A percentile compares a stretch with the other conserved stretches of the same genome.
These are phyloP conservation scores for Candoia aspera DNA, from an alignment of 2,113 vertebrate genomes.

Conservation along the genomic window DNA sequence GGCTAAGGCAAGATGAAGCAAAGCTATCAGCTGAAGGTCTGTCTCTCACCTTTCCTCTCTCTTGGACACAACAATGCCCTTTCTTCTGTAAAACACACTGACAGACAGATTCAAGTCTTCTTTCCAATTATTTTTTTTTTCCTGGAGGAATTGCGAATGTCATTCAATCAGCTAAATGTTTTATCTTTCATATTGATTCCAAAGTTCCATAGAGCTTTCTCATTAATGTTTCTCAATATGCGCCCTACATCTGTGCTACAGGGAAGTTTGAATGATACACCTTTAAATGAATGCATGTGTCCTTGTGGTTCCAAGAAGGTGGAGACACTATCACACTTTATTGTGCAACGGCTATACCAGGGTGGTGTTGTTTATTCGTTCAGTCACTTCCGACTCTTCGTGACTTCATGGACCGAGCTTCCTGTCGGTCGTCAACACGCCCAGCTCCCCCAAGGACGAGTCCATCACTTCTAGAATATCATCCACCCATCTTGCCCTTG, in stretches of 20 bases:
- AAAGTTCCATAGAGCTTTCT: background rate
- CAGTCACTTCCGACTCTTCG: no score
- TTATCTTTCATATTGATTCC: background rate
- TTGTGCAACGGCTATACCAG: background rate
- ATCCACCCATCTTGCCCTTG: no score
- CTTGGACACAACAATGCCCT: no score
- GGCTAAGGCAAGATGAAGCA: background rate
- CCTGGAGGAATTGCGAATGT: background rate
- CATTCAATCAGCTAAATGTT: background rate
- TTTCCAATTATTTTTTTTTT: background rate
- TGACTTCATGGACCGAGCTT: no score
- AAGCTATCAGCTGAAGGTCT: background rate
- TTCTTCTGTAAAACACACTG: no score
- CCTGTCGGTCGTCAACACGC: no score
- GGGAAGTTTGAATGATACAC: background rate
- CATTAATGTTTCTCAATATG: background rate
- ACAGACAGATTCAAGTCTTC: background rate
- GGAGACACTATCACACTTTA: background rate
- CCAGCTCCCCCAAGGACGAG: no score
- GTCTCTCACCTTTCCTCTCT: no score
- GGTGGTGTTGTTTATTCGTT: no score
- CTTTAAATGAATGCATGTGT: background rate
- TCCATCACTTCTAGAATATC: no score
- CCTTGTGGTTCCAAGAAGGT: background rate
- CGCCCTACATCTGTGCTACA: background rate